These are phyloP conservation scores for Matsumurasca onukii DNA, from an alignment of 1,140 invertebrate genomes.

Conservation along the genomic window DNA sequence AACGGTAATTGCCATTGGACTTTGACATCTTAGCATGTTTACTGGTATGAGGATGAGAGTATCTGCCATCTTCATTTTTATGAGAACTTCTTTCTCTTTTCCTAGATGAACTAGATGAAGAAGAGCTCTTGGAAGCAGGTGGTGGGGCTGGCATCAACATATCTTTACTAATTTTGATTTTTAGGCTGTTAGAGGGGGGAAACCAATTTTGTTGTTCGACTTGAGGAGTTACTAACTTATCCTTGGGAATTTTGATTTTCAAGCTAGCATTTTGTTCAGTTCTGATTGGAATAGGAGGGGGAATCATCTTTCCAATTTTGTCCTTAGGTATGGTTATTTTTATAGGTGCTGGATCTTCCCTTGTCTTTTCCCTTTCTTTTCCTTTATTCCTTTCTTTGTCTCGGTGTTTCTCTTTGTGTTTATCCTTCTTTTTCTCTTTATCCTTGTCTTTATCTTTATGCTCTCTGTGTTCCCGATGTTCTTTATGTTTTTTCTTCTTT, in stretches of 20 bases:
- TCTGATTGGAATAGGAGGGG: constrained; percentile 38
- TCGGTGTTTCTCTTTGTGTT: constrained; percentile 41
- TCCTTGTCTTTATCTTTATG: constrained; percentile 47
- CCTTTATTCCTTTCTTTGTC: constrained; percentile 37
- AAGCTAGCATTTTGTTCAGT: constrained; percentile 40
- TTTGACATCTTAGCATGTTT: constrained; percentile 10
- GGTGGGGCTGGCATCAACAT: not conserved
- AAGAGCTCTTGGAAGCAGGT: not conserved
- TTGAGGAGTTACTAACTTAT: constrained; percentile 49
- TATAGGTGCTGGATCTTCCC: constrained; percentile 43
- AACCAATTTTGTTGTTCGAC: not conserved
- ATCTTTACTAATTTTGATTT: constrained; percentile 42
- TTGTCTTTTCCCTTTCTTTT: constrained; percentile 32
- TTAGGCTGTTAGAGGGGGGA: constrained; percentile 39
- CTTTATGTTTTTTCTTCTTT: constrained; percentile 59
- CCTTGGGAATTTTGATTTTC: constrained; percentile 66
- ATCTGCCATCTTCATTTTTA: constrained; percentile 1
- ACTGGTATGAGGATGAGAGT: not conserved
- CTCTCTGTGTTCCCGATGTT: constrained; percentile 52
- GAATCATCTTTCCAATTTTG: constrained; percentile 51
- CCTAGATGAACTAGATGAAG: constrained; percentile 4
- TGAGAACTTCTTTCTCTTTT: constrained; percentile 18
- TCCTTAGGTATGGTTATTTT: constrained; percentile 70
- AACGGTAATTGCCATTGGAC: constrained; percentile 8
- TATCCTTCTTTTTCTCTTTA: constrained; percentile 45